Percentiles rank a stretch among this genome's conserved stretches.
Evolutionary conservation across 2,113 vertebrate species (phyloP).

Genomic region (Columba janthina): DNA sequence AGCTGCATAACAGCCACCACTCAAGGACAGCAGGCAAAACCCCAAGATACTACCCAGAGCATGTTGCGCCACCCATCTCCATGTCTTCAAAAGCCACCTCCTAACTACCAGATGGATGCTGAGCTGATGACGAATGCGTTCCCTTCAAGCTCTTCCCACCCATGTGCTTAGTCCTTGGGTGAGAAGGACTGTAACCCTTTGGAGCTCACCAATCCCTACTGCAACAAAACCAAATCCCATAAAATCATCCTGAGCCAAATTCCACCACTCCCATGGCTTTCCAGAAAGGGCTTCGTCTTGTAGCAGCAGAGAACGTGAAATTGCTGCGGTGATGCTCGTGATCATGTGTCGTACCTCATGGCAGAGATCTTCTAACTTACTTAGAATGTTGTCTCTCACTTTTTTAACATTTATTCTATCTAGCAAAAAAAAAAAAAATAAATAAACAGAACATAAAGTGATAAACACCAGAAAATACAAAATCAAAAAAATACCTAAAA

Average conservation of each 20-base stretch:
- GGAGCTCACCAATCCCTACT: neutral
- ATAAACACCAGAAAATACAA: neutral
- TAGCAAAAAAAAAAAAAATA: neutral
- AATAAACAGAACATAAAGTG: neutral
- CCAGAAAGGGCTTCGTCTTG: neutral
- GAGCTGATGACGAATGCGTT: neutral
- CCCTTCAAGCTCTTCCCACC: neutral
- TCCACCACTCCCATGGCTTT: neutral
- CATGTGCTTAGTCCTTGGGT: neutral
- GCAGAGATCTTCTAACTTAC: neutral
- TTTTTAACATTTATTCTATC: neutral
- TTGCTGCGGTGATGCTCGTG: fast-evolving
- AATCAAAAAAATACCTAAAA: neutral
- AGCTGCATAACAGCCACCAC: too few relatives aligned
- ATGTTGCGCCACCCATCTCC: too few relatives aligned
- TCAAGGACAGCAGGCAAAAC: neutral
- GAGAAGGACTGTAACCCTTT: neutral
- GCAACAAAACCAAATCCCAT: neutral
- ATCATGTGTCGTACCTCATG: fast-evolving
- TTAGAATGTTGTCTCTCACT: neutral
- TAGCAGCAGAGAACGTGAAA: neutral
- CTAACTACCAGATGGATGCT: neutral
- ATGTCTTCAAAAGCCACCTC: neutral
- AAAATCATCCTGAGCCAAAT: neutral
- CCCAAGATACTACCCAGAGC: neutral